phyloP scores from a whole-genome alignment of 2,797 vertebrate species.

The Mormyrops attenuatus region DNA sequence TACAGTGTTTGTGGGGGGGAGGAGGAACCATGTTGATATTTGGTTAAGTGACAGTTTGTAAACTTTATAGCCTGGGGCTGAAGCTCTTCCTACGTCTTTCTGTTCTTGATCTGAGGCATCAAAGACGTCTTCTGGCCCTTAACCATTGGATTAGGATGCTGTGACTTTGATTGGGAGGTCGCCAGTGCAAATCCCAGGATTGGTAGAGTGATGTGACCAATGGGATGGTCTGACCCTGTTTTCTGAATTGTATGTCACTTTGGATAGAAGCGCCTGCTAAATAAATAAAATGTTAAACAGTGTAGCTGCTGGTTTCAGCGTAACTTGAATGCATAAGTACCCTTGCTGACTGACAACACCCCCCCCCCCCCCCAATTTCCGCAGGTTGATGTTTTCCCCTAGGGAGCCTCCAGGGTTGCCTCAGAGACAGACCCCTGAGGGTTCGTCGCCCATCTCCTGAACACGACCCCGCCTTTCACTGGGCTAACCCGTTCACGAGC shows the following conservation, averaged over 20 bases:
- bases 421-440: slow-evolving; percentile 49
- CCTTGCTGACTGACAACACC: background rate
- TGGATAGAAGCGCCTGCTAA: background rate
- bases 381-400: slow-evolving; percentile 59
- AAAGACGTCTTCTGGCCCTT: background rate
- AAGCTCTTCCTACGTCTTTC: background rate
- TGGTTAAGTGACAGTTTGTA: background rate
- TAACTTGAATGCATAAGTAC: background rate
- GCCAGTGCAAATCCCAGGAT: background rate
- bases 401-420: slow-evolving; percentile 51
- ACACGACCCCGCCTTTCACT: slow-evolving; percentile 33
- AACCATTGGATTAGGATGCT: background rate
- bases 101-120: background rate
- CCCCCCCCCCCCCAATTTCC: background rate
- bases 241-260: background rate
- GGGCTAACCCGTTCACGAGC: slow-evolving; percentile 21
- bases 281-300: background rate
- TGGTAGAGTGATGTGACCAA: background rate
- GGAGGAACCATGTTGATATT: background rate
- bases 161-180: background rate
- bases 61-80: background rate
- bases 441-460: slow-evolving; percentile 48
- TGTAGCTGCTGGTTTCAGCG: background rate
- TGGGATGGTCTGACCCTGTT: background rate
- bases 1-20: background rate